Evolutionary conservation across 2,888 invertebrate species (phyloP).

Genomic region (Drymonia ruficornis): DNA sequence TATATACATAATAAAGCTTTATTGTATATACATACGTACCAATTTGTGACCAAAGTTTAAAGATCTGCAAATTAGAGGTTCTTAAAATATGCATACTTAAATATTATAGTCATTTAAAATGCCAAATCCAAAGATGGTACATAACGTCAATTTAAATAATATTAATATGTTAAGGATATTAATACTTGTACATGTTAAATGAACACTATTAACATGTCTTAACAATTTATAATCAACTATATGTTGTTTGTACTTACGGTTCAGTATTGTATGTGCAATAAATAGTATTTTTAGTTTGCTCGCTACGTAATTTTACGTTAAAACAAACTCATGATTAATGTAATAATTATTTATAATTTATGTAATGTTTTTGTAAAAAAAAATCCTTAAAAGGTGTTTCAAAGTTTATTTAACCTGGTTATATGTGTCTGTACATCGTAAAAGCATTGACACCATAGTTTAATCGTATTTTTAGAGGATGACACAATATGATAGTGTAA

Average conservation of each 20-base stretch:
- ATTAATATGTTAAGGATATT: conserved; percentile 14
- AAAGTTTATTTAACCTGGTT: no score
- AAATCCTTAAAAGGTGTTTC: no score
- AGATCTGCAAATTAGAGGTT: conserved; percentile 7
- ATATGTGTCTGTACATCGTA: no score
- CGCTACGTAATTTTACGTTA: conserved; percentile 5
- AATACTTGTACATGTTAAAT: conserved; percentile 17
- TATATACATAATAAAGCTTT: no score
- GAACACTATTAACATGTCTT: conserved; percentile 21
- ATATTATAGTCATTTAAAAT: conserved; percentile 3
- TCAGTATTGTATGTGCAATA: conserved; percentile 32
- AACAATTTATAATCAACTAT: conserved; percentile 14
- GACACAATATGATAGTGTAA: no score
- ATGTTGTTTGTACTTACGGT: conserved; percentile 17
- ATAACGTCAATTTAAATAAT: conserved; percentile 23
- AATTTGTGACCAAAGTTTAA: conserved; percentile 4
- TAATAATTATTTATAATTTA: no score
- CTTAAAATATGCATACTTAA: no score
- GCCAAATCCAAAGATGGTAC: conserved; percentile 26
- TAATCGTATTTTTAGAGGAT: no score
- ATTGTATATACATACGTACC: conserved; percentile 13
- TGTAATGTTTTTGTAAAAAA: no score
- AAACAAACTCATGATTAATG: no score
- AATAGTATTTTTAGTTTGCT: conserved; percentile 28
- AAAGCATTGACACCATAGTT: no score